Evolutionary conservation across 2,113 vertebrate species (phyloP).

Genomic region (Paracanthobrama guichenoti): DNA sequence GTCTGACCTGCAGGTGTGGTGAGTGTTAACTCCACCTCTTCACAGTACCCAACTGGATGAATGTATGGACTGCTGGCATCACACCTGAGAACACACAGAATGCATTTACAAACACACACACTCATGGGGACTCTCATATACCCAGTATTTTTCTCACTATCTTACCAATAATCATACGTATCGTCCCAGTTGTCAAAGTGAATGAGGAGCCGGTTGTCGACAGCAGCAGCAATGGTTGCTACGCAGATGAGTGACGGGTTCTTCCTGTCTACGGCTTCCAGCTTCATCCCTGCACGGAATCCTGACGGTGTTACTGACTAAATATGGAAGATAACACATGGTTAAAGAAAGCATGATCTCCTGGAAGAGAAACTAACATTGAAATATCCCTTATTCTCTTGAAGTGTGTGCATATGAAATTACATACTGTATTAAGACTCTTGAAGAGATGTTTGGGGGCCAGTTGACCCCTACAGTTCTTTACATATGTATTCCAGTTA

Average conservation of each 20-base stretch:
- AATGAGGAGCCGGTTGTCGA: slow-evolving; percentile 86
- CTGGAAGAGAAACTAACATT: not conserved
- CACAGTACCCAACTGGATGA: slow-evolving; percentile 87
- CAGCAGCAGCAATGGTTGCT: slow-evolving; percentile 80
- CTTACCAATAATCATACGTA: slow-evolving; percentile 88
- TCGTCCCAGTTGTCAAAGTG: slow-evolving; percentile 92
- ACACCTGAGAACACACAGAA: slow-evolving; percentile 75
- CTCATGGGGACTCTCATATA: not conserved
- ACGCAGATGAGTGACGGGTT: slow-evolving; percentile 85
- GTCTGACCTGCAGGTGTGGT: slow-evolving; percentile 86
- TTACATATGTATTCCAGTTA: slow-evolving; percentile 88
- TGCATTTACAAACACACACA: not conserved
- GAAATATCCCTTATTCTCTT: not conserved
- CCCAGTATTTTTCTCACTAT: not conserved
- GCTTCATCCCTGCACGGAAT: slow-evolving; percentile 89
- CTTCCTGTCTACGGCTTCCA: slow-evolving; percentile 89
- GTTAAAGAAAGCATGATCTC: not conserved
- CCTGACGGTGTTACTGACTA: slow-evolving; percentile 87
- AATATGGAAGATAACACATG: not conserved
- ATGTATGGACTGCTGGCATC: slow-evolving; percentile 91
- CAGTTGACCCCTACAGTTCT: slow-evolving; percentile 86
- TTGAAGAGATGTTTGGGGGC: slow-evolving; percentile 90
- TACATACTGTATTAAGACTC: slow-evolving; percentile 83
- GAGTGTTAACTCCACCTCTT: slow-evolving; percentile 80
- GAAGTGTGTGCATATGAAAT: not conserved